Evolutionary conservation across 2,797 vertebrate genomes (phyloP), one percentile per base, ranked within the genome.

Genomic region (Morus bassanus): DNA sequence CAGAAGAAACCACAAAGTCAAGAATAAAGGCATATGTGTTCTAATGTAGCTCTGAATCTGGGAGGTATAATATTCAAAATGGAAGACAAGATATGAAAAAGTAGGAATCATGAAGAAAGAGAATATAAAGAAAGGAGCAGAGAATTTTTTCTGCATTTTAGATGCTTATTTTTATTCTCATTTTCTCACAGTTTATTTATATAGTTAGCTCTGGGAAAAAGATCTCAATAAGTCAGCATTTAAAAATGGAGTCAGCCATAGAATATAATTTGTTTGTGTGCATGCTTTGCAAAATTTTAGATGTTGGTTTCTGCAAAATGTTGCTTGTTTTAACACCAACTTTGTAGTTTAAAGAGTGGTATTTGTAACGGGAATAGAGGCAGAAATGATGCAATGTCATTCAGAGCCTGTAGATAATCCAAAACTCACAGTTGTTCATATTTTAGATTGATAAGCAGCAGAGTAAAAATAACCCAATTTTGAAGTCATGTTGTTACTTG

Each of bases 111-210:
- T 60, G 48, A 77, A 85, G n/a, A 73, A 85, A 57, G 19, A 76
- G 24, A 69, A 51, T 7, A 23, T 53, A 65, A 65, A 63, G 30
- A 76, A 70, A 75, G 41, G 28, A 85, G 18, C 9, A 50, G n/a
- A 64, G 19, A 25, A 10, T 19, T 79, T 83, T 59, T 70, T 27
- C 54, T 64, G 30, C 23, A 35, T 69, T 89, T 94, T 64, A 37
- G 33, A 43, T 96, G 45, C 12, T 77, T 85, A 37, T 80, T 89
- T 95, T 91, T 72, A 54, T 74, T 92, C 68, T 92, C 28, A 28
- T 88, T 91, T 95, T 92, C 50, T 51, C 12, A 17, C 61, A 65
- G 19, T 50, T 81, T 81, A 53, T 95, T 93, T 89, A 65, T 94
- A 51, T 69, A 57, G 61, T 91, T 94, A 67, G 31, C 43, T 79